These are phyloP conservation scores for Brachyhypopomus occidentalis DNA, from an alignment of 2,113 vertebrate genomes.

Conservation along the genomic window DNA sequence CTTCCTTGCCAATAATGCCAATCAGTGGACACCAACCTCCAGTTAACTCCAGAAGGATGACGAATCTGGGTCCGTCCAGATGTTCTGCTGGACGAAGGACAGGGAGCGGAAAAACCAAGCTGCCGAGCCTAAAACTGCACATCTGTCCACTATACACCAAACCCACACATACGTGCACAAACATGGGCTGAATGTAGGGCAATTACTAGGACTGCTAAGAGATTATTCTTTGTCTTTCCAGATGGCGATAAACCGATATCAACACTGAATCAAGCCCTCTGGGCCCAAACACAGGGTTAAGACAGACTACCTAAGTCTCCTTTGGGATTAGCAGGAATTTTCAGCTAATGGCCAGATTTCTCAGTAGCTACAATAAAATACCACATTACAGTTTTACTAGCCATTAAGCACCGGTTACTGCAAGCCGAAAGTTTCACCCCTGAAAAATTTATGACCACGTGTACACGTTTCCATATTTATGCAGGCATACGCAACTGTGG, in stretches of 20 bases:
- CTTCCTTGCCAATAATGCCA: too few species aligned
- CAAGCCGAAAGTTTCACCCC: neutral
- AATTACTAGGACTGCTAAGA: constrained; percentile 27
- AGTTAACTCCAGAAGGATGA: too few species aligned
- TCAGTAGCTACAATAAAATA: constrained; percentile 30
- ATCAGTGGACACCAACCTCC: too few species aligned
- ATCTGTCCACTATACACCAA: neutral
- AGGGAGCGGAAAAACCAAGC: too few species aligned
- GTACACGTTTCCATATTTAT: neutral
- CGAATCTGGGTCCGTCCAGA: too few species aligned
- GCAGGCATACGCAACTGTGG: neutral
- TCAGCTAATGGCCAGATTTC: neutral
- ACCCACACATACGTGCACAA: constrained; percentile 45
- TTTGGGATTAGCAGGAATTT: neutral
- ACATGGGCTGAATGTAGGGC: constrained; percentile 10
- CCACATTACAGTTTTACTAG: constrained; percentile 1
- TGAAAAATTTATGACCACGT: neutral
- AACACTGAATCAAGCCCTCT: neutral
- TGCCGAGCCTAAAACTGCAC: neutral
- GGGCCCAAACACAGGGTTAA: neutral
- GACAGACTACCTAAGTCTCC: neutral
- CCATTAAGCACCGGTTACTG: constrained; percentile 18
- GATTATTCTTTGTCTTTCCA: constrained; percentile 10
- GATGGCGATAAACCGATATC: neutral
- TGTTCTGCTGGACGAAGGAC: too few species aligned